A percentile compares a stretch with the other conserved stretches of the same genome.
Conservation (phyloP, 2,113 vertebrate species). For the Tupaia chinensis region DNA sequence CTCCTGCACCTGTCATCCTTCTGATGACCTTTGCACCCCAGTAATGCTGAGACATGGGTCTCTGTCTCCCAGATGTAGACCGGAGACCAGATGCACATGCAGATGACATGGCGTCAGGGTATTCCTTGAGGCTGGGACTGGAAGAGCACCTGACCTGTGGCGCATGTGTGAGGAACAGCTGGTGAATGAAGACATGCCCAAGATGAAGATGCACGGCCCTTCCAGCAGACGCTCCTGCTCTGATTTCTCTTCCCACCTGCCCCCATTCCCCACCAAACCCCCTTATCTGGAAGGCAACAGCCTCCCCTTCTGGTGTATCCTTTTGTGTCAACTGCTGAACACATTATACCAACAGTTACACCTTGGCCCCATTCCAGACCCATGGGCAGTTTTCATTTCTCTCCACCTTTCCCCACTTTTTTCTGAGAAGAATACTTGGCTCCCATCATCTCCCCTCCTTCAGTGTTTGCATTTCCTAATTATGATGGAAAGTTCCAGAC, state of each 20-base stretch:
- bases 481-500: not conserved
- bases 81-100: not conserved
- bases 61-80: not conserved
- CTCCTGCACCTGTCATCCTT: not conserved
- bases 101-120: not conserved
- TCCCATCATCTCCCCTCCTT: not conserved
- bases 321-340: not conserved
- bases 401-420: not conserved
- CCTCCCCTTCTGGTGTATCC: not conserved
- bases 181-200: not conserved
- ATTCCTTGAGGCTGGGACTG: not conserved
- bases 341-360: not conserved
- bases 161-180: not conserved
- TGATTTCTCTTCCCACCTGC: not conserved
- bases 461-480: not conserved
- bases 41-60: not conserved
- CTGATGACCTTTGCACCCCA: not conserved
- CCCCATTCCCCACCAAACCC: fast-evolving
- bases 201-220: not conserved
- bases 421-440: not conserved
- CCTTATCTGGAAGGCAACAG: not conserved
- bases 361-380: fast-evolving
- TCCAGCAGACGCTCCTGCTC: not conserved
- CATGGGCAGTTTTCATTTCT: not conserved
- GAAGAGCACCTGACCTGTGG: not conserved